These are phyloP conservation scores for Campoplex nolae DNA, from an alignment of 2,888 invertebrate genomes.

Conservation along the genomic window DNA sequence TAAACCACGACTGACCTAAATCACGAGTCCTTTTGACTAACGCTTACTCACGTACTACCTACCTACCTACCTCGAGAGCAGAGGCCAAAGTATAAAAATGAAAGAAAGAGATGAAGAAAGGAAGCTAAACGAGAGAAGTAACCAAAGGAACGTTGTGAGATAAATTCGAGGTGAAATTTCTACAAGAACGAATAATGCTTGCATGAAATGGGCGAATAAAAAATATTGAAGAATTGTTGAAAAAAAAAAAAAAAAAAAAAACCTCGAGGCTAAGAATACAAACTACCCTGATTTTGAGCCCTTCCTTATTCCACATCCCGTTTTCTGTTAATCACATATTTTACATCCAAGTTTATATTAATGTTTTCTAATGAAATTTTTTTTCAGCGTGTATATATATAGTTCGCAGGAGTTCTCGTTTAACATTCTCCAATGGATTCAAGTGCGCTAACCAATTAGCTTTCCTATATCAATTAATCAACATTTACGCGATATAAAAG, in stretches of 20 bases:
- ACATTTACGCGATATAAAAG: background rate
- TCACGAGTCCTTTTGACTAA: slow-evolving; percentile 64
- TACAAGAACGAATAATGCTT: background rate
- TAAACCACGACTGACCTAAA: slow-evolving; percentile 64
- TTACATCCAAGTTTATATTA: background rate
- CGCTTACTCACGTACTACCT: slow-evolving; percentile 48
- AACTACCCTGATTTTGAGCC: background rate
- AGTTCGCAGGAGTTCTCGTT: background rate
- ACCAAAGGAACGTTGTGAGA: background rate
- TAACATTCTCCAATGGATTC: background rate
- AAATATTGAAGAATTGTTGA: background rate
- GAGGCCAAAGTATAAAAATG: background rate
- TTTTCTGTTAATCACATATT: background rate
- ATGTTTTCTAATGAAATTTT: background rate
- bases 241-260: background rate
- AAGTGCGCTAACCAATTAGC: background rate
- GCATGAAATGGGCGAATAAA: background rate
- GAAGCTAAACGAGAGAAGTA: slow-evolving; percentile 24
- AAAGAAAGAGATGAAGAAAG: slow-evolving; percentile 5
- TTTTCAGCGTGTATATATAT: background rate
- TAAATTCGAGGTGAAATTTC: slow-evolving; percentile 17
- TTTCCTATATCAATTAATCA: background rate
- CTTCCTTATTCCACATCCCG: background rate
- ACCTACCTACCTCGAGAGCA: background rate
- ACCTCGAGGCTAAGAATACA: background rate